These are phyloP conservation scores for Pteruthius melanotis DNA, from an alignment of 2,113 vertebrate genomes.

Conservation along the genomic window DNA sequence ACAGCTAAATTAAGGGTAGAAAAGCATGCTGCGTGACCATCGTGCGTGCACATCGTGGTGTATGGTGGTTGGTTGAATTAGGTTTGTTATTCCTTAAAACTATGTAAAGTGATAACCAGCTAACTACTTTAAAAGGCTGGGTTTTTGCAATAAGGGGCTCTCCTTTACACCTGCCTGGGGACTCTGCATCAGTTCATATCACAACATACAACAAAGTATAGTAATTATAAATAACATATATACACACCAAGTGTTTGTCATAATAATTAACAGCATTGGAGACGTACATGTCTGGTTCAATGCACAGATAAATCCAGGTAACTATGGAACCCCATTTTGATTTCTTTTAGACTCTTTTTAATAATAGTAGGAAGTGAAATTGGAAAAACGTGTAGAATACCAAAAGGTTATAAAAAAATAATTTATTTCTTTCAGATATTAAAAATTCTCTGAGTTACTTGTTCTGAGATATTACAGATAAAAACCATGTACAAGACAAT, in stretches of 20 bases:
- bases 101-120: too few relatives aligned
- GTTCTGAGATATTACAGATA: not conserved
- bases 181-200: too few relatives aligned
- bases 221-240: not conserved
- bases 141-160: too few relatives aligned
- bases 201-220: not conserved
- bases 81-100: too few relatives aligned
- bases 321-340: rapidly evolving
- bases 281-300: not conserved
- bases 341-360: not conserved
- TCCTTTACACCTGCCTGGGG: too few relatives aligned
- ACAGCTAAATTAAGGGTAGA: too few relatives aligned
- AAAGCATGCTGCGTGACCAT: too few relatives aligned
- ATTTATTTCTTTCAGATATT: not conserved
- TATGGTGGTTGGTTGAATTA: too few relatives aligned
- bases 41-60: too few relatives aligned
- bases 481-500: not conserved
- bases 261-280: not conserved
- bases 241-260: not conserved
- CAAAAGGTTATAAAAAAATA: not conserved
- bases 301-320: not conserved
- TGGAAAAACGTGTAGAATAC: not conserved
- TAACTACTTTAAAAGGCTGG: too few relatives aligned
- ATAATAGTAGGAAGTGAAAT: not conserved
- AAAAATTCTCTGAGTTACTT: not conserved